These are phyloP conservation scores for Pseudochirops corinnae DNA, from an alignment of 2,797 vertebrate genomes.

Conservation along the genomic window DNA sequence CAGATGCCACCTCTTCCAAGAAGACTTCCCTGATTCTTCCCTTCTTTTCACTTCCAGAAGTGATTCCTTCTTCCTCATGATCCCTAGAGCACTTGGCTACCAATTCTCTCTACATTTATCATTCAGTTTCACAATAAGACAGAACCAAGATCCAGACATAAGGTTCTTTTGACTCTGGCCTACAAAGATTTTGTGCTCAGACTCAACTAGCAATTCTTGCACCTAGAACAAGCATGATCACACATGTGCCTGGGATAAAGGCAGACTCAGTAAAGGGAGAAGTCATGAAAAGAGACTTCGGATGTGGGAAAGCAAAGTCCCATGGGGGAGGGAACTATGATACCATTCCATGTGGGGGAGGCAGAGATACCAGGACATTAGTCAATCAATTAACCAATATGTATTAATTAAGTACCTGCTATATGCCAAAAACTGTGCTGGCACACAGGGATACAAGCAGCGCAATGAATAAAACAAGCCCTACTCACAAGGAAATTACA, in stretches of 20 bases:
- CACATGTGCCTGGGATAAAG: background rate
- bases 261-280: background rate
- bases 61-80: background rate
- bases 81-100: background rate
- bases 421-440: background rate
- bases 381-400: background rate
- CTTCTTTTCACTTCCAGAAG: background rate
- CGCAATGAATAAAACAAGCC: background rate
- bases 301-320: background rate
- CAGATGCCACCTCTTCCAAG: background rate
- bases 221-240: background rate
- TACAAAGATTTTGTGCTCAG: too few relatives aligned
- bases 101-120: background rate
- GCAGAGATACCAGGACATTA: background rate
- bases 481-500: background rate
- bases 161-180: too few relatives aligned
- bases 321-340: background rate
- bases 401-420: background rate
- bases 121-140: background rate
- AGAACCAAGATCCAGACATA: background rate
- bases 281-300: background rate
- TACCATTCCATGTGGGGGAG: background rate
- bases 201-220: background rate
- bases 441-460: background rate
- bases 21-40: background rate